phyloP scores from a whole-genome alignment of 2,888 invertebrate genomes.

The Sialis fuliginosa region DNA sequence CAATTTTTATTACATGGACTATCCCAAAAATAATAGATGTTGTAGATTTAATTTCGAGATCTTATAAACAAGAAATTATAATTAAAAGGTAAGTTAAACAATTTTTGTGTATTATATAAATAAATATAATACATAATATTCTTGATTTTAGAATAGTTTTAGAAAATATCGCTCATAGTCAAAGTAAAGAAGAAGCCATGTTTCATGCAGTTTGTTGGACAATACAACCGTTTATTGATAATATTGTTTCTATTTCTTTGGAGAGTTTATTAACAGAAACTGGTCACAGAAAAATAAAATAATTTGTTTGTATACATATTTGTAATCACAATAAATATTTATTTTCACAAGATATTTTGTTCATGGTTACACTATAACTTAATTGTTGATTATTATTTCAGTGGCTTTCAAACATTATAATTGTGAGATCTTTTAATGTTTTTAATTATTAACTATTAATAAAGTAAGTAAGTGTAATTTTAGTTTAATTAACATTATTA shows the following conservation, averaged over 20 bases:
- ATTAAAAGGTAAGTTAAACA: conserved; percentile 14
- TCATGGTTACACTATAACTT: too few species aligned
- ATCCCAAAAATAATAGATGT: conserved; percentile 15
- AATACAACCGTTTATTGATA: conserved; percentile 25
- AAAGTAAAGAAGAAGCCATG: conserved; percentile 23
- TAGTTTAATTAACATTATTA: too few species aligned
- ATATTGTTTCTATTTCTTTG: conserved; percentile 16
- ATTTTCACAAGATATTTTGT: too few species aligned
- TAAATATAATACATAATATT: not conserved
- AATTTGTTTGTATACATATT: not conserved
- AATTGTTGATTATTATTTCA: too few species aligned
- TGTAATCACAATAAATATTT: too few species aligned
- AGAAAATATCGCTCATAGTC: conserved; percentile 26
- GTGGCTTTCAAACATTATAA: too few species aligned
- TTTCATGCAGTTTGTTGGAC: conserved; percentile 28
- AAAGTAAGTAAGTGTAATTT: too few species aligned
- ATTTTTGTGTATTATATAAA: not conserved
- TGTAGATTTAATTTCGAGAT: conserved; percentile 16
- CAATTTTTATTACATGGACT: conserved; percentile 21
- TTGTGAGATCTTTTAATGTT: too few species aligned
- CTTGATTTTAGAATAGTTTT: conserved; percentile 15
- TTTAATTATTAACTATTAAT: too few species aligned
- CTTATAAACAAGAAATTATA: conserved; percentile 25
- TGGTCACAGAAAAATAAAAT: conserved; percentile 19
- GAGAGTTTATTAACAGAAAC: conserved; percentile 23